Evolutionary conservation across 2,888 invertebrate genomes (phyloP), one percentile per base, ranked within the genome.

Genomic region (Diplolepis rosae): DNA sequence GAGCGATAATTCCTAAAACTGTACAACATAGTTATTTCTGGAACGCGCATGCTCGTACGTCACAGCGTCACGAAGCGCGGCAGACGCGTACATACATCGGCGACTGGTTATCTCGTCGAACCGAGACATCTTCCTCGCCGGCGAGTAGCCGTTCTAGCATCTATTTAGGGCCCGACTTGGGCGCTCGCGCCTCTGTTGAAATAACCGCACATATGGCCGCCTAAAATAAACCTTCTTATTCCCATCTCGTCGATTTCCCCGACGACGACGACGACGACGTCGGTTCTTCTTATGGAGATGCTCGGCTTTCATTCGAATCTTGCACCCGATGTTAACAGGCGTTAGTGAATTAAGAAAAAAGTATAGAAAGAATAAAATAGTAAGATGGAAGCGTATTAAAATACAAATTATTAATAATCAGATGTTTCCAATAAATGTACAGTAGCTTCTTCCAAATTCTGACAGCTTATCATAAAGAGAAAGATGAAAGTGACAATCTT

Each of bases 141-240:
- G 48, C 18, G 50, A 42, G 68, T 54, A 39, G 52, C 11, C 28
- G 54, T 68, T 54, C 39, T 52, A 35, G 52, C 52, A 42, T 77
- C 76, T 75, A 76, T 77, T 73, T 72, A 71, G 75, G 76, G 74
- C 72, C 56, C 66, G 72, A 69, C 70, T 76, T 76, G 42, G 71
- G 69, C 69, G 65, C 68, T 71, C 69, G 45, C 76, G 70, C 82
- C 76, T 79, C 80, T 79, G 82, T 87, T 84, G 87, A 88, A 88
- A 88, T 88, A 88, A 87, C 85, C 82, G 82, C 87, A 83, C 88
- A 88, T 88, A 87, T 88, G 88, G 86, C 83, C 78, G 84, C 84
- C 87, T 78, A 87, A 88, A 88, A 88, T 88, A 88, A 88, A 87
- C 87, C 81, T 83, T 80, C 87, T 87, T 85, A 87, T 87, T 87